Evolutionary conservation across 1,140 invertebrate genomes (phyloP), one percentile per base, ranked within the genome.

Genomic region (Oreohelix idahoensis): DNA sequence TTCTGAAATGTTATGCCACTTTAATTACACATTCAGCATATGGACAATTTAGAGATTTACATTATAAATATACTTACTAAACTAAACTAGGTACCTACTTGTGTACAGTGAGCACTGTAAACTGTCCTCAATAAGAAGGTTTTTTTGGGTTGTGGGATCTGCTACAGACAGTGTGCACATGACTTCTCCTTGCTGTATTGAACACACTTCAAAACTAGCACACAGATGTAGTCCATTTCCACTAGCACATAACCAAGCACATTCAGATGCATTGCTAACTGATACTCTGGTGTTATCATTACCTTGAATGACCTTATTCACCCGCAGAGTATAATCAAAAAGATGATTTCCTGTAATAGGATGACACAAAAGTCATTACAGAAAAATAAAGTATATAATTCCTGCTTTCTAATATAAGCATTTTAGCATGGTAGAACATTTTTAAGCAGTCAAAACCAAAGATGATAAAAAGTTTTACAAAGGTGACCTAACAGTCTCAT

Each of bases 281-380:
- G 17, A 10, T 1, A 23, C 2, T 1, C 15, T 23, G 42, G 36
- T 11, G 15, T 74, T 38, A 74, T n/a, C 35, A 23, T 38, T 36
- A 4, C 35, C 39, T 26, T 74, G 38, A 38, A 74, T n/a, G 5
- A 39, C n/a, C 39, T 74, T 74, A 35, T 42, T n/a, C 35, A 42
- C 17, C 11, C 71, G 71, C 1, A 5, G 38, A 42, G 42, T 74
- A n/a, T 74, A 74, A 39, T 74, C 71, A 74, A 23, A 74, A 42
- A 74, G 15, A 42, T 74, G 39, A 39, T 74, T 74, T 42, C 71
- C 71, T 74, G 29, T 4, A 70, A n/a, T n/a, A n/a, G n/a, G n/a
- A n/a, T n/a, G n/a, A n/a, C n/a, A n/a, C n/a, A n/a, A n/a, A n/a
- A n/a, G n/a, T n/a, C n/a, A n/a, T n/a, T n/a, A n/a, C n/a, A n/a